These are phyloP conservation scores for Lampropteryx suffumata DNA, from an alignment of 2,888 invertebrate species.

Conservation along the genomic window DNA sequence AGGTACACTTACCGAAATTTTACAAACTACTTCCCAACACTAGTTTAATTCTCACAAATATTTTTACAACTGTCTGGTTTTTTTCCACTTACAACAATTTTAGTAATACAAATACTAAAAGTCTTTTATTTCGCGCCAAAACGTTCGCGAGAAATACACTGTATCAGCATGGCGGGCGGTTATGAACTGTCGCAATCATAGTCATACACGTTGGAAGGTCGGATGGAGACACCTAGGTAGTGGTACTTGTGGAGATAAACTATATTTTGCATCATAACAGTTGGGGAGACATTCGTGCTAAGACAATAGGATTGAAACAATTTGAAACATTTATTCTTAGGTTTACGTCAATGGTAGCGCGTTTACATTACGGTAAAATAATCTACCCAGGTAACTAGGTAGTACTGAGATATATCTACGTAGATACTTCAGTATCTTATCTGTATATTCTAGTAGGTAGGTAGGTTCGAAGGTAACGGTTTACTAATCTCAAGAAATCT, in stretches of 20 bases:
- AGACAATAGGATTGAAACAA: constrained; percentile 22
- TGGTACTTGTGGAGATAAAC: constrained; percentile 23
- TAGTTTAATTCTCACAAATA: background rate
- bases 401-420: no score
- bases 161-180: constrained; percentile 49
- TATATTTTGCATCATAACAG: constrained; percentile 33
- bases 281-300: constrained; percentile 17
- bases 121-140: constrained; percentile 38
- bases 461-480: background rate
- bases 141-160: constrained; percentile 37
- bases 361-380: no score
- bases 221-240: constrained; percentile 8
- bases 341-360: no score
- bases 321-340: constrained; percentile 9
- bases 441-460: no score
- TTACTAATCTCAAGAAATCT: no score
- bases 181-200: constrained; percentile 36
- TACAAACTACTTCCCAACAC: constrained; percentile 1
- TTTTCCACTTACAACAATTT: background rate
- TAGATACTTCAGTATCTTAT: no score
- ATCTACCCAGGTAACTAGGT: no score
- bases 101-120: background rate
- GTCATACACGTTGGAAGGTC: constrained; percentile 20
- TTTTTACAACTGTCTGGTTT: background rate
- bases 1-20: constrained; percentile 3